Percentiles rank a stretch among this genome's conserved stretches.
phyloP scores from a whole-genome alignment of 2,113 vertebrate species.

The Lepidothrix coronata region DNA sequence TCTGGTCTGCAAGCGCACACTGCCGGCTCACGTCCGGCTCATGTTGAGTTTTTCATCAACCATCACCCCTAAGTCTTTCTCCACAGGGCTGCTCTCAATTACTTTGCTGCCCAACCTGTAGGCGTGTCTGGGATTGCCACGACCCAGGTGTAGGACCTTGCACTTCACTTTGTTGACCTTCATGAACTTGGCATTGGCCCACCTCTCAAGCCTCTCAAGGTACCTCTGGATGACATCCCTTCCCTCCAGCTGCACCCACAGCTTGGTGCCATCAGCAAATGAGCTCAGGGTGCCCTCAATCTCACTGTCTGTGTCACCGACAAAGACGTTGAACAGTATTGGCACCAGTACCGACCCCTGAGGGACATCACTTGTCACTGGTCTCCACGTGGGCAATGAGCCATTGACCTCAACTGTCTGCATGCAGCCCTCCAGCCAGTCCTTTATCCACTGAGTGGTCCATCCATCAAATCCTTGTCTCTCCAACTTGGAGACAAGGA shows the following conservation, averaged over 20 bases:
- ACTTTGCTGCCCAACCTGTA: too few species aligned
- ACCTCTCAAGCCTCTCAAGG: background rate
- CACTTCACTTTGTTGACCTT: background rate
- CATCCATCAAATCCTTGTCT: background rate
- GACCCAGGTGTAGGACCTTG: rapidly evolving
- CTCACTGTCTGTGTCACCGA: rapidly evolving
- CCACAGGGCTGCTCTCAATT: background rate
- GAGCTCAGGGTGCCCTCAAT: background rate
- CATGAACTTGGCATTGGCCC: background rate
- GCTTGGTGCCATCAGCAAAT: background rate
- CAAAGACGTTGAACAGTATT: background rate
- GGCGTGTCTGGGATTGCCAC: background rate
- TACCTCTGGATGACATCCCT: background rate
- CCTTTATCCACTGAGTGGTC: background rate
- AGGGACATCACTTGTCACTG: background rate
- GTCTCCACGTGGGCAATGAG: rapidly evolving
- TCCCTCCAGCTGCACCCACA: background rate
- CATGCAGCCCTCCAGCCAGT: background rate
- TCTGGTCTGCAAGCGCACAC: rapidly evolving
- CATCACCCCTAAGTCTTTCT: background rate
- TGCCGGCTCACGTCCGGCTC: background rate
- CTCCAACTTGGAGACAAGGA: background rate
- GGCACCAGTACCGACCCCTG: background rate
- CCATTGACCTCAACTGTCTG: background rate
- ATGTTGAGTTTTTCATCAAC: background rate